Conservation (phyloP, 2,888 invertebrate genomes). For the Oithona nana region DNA sequence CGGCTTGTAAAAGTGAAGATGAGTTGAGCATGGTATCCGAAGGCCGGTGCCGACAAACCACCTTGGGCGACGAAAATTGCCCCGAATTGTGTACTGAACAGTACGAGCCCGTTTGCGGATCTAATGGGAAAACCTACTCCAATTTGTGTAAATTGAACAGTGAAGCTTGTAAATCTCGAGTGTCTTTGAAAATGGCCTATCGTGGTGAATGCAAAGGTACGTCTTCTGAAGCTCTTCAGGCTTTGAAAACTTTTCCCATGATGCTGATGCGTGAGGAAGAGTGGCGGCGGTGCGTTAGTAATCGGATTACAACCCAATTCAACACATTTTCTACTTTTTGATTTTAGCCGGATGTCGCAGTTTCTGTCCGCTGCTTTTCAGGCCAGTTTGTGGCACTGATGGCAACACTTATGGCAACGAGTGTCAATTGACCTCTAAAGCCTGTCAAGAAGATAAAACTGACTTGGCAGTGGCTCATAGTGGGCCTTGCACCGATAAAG, state of each 20-base stretch:
- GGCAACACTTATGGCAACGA: slow-evolving; percentile 64
- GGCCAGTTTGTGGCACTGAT: slow-evolving; percentile 61
- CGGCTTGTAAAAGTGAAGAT: not conserved
- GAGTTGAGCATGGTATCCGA: not conserved
- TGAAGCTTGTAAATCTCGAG: not conserved
- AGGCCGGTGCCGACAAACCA: not conserved
- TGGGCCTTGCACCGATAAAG: not conserved
- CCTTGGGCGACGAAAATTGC: not conserved
- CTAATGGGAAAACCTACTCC: not conserved
- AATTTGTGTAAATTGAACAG: not conserved
- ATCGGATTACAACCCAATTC: too few relatives aligned
- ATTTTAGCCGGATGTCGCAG: slow-evolving; percentile 18
- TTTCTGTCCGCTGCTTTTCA: slow-evolving; percentile 20
- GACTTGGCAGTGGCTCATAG: not conserved
- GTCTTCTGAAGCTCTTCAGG: too few relatives aligned
- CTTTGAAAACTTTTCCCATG: too few relatives aligned
- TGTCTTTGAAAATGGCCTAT: not conserved
- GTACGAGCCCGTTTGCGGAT: slow-evolving; percentile 3
- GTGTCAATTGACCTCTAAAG: slow-evolving; percentile 60
- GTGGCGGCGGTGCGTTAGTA: too few relatives aligned
- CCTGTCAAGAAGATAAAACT: slow-evolving; percentile 42
- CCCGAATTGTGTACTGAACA: not conserved
- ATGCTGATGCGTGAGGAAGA: too few relatives aligned
- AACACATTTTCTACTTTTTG: too few relatives aligned
- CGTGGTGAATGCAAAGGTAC: not conserved